Evolutionary conservation across 2,113 vertebrate species (phyloP), one percentile per base, ranked within the genome.

Genomic region (Scophthalmus maximus): DNA sequence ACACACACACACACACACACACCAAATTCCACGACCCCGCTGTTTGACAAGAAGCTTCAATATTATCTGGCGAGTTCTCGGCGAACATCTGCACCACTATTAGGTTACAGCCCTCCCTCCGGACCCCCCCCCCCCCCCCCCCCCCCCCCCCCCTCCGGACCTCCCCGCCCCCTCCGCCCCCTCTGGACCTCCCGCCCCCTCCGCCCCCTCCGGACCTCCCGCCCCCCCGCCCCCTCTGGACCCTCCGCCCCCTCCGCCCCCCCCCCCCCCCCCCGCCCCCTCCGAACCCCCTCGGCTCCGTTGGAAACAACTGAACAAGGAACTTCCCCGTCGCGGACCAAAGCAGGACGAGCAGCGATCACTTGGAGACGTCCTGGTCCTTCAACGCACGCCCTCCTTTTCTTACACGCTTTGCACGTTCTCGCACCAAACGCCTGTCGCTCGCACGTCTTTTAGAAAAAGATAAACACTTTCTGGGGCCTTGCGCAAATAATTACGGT

Each of bases 31-130:
- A 64, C 72, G 82, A 76, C 65, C 53, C 42, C 64, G 42, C 68
- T 69, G 74, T 83, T 83, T 90, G 82, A 84, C 81, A 73, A 80
- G 74, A 63, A 66, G 56, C 64, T 78, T 87, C 73, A 79, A 70
- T 78, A 79, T 85, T 80, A 87, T 88, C 91, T 93, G 87, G 89
- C 90, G 57, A 86, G 93, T 92, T 92, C 92, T 92, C 83, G 51
- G 76, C 29, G 76, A 94, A 94, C 94, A 95, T 94, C 94, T 95
- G 94, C 91, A 85, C 85, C 46, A 71, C 84, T 89, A 87, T 94
- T 92, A 78, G 74, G 78, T 95, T 94, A 86, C 92, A 87, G 12
- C 55, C 51, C 20, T 67, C 74, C 82, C 61, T 76, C 25, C 23
- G 1, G 0, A 5, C 6, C 26, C 27, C 61, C 62, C 76, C 79